Base-by-base conservation (phyloP, 2,797 vertebrate species). In the Urosaurus nigricauda region DNA sequence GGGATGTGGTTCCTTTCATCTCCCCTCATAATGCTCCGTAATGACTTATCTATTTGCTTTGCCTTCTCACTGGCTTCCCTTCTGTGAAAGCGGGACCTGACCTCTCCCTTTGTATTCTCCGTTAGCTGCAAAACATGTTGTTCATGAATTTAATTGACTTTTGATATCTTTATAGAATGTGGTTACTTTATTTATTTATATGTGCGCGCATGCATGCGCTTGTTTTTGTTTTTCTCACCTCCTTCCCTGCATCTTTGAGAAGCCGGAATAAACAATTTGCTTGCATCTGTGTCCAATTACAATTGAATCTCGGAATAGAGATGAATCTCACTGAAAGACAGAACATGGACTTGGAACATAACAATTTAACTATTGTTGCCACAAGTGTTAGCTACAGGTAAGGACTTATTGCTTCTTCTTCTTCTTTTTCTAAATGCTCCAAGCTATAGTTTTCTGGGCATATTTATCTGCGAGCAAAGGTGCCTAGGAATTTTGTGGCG, bases 21-120 rank as follows among this genome's bases (percentile, higher is more conserved):
- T 95, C 90, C 90, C 91, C 71, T 92, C 90, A 29, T 95, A 95
- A 94, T 96, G 93, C 79, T 94, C 93, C 94, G 84, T 95, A 96
- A 95, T 94, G 92, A 93, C 93, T 94, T 93, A 95, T 95, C 94
- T 92, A 94, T 96, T 96, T 95, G 83, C 92, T 95, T 94, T 65
- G 47, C 70, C 90, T 93, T 95, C 40, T 94, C 92, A 90, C 85
- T 60, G 87, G 79, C n/a, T 88, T 92, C 68, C 91, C 84, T 60
- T 86, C 88, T 4, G 91, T 92, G 93, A 96, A 95, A 96, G 92
- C 83, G 89, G 91, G 81, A 94, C 84, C 93, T 93, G 93, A 83
- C 95, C 89, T 94, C 58, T 60, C 79, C 77, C 87, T 93, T 93
- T 95, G 47, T 95, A 13, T 85, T 91, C 86, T 92, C 78, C 4